Evolutionary conservation across 92 coral and sea anemone species (phyloP), one percentile per base, ranked within the genome.

Genomic region (Epizoanthus fatuus): DNA sequence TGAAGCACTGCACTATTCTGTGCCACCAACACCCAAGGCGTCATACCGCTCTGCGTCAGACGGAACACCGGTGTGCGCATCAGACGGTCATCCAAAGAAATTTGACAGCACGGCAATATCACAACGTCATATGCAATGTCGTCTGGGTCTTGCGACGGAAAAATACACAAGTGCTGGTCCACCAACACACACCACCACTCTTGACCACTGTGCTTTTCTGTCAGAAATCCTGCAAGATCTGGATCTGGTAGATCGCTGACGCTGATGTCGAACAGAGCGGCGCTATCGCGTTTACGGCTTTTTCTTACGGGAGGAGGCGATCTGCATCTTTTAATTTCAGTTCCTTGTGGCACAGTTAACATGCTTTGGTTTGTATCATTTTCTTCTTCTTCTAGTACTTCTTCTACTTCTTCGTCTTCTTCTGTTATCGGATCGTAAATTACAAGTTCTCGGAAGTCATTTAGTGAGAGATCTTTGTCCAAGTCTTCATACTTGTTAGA

Each of bases 211-310:
- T 97, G 98, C 72, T 97, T 97, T 58, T 97, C 99, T 54, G 74
- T 81, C 15, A 97, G 91, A 81, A 90, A 53, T n/a, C 99, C 98
- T 0, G 99, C 95, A 72, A 93, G 86, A 70, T 97, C 99, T 19
- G 98, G 95, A 74, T 93, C 96, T 19, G 95, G 92, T 8, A 97
- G 81, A 62, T 97, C 99, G 55, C 93, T 93, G 29, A 97, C 90
- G 8, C 98, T 81, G 70, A 97, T 97, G 70, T 97, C 99, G 66
- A 97, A 97, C 39, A 97, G 81, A 0, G 96, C 96, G 55, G 99
- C 98, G 79, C 99, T 97, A 83, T 97, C 99, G 65, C 99, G 94
- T 72, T 97, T 97, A 7, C 99, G 98, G 63, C 99, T 96, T 45
- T 89, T 87, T 68, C 88, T 94, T 1, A 89, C 47, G 17, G 94